Evolutionary conservation across 64 coral and sea anemone genomes (phyloP).

Genomic region (Stylophora pistillata): DNA sequence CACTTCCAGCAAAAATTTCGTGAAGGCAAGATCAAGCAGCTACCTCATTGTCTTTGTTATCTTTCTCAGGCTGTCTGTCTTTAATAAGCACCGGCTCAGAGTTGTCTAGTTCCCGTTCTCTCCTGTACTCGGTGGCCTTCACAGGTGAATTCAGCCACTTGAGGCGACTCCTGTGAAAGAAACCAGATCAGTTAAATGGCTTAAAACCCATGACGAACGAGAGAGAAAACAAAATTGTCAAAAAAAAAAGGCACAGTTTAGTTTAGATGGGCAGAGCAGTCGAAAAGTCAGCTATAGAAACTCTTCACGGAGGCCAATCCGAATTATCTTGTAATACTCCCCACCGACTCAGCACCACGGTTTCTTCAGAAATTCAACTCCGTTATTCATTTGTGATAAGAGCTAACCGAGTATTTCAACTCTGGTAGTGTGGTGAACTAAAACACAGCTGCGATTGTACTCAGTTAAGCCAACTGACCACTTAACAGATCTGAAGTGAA

Average conservation of each 20-base stretch:
- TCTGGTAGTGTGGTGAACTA: no score
- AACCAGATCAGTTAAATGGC: background rate
- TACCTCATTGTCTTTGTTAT: slow-evolving; percentile 36
- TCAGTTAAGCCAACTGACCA: no score
- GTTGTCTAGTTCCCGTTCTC: slow-evolving; percentile 46
- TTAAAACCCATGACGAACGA: no score
- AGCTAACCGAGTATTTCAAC: no score
- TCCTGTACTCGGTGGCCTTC: slow-evolving; percentile 55
- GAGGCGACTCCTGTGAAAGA: slow-evolving; percentile 30
- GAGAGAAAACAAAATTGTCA: background rate
- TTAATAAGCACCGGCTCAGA: slow-evolving; percentile 41
- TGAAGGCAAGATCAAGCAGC: background rate
- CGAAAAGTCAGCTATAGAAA: background rate
- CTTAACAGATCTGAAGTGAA: no score
- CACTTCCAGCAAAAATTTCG: background rate
- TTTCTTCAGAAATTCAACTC: no score
- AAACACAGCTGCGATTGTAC: no score
- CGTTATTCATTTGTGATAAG: no score
- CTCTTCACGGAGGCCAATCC: no score
- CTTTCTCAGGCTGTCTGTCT: slow-evolving; percentile 52
- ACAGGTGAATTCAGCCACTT: slow-evolving; percentile 65
- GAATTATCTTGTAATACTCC: no score
- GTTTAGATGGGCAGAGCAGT: background rate
- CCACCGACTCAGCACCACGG: no score
- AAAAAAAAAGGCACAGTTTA: background rate